Base-by-base conservation (phyloP, 2,888 invertebrate genomes). In the Watsonalla binaria region DNA sequence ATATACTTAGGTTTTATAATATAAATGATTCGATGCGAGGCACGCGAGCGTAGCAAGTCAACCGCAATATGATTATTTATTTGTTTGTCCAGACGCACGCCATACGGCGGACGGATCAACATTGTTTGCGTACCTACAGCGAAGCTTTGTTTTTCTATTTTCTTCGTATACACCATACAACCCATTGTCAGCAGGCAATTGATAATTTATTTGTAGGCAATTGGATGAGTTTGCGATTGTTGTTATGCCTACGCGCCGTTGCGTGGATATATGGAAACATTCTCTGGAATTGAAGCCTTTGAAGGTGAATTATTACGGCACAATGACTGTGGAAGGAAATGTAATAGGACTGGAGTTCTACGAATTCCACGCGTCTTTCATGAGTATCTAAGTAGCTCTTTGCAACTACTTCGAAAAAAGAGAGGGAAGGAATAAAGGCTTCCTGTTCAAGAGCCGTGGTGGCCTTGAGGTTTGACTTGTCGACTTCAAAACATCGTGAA, bases 21-120 rank as follows among this genome's bases (percentile, higher is more conserved):
- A 24, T 2, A 24, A 24, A 24, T 24, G 1, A 24, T 4, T 4
- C 24, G 4, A 24, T 24, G 24, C 24, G 24, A 24, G 2, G 2
- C 24, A 24, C 13, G 15, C 7, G 24, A 9, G 33, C 47, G 47
- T 24, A 24, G 55, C 55, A 65, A 63, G 62, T 59, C 61, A 68
- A 75, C 74, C 74, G 74, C 70, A 70, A 61, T 65, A 63, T 63
- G 66, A 64, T 61, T 72, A 65, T 82, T 80, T 84, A 73, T 82
- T 82, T 83, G 74, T 81, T 79, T 79, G 68, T 58, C 63, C 76
- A 78, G 78, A 86, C 87, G 88, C 87, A 87, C 72, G 82, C 78
- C 90, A 90, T 80, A 80, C 84, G 89, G 84, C 63, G 65, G 67
- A 78, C 72, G 73, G 71, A 77, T 65, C 68, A 76, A 87, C 85